A percentile compares a stretch with the other conserved stretches of the same genome.
Conservation (phyloP, 2,113 vertebrate genomes). For the Tachysurus fulvidraco region DNA sequence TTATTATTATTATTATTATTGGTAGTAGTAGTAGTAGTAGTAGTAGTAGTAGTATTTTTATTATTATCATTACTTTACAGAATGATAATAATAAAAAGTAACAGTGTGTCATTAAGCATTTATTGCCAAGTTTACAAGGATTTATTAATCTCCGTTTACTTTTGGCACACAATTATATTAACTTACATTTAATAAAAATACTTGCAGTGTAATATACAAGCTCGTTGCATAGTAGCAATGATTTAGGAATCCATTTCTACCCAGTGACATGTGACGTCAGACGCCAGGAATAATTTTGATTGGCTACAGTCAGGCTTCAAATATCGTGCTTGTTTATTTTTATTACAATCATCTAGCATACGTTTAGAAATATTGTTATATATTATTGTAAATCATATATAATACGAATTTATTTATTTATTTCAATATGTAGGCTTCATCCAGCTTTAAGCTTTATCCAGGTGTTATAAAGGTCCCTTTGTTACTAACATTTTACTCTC, state of each 20-base stretch:
- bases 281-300: not conserved
- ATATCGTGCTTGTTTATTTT: not conserved
- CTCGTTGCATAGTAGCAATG: not conserved
- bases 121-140: not conserved
- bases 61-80: not conserved
- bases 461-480: not conserved
- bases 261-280: conserved; percentile 37
- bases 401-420: not conserved
- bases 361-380: not conserved
- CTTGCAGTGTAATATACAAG: not conserved
- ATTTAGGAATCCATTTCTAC: conserved; percentile 4
- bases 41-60: too few relatives aligned
- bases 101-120: not conserved
- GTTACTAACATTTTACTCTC: not conserved
- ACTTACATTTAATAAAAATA: not conserved
- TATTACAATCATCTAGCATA: not conserved
- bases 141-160: not conserved
- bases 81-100: not conserved
- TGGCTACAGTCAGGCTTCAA: not conserved
- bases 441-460: not conserved
- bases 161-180: not conserved
- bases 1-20: not conserved
- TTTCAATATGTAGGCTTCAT: not conserved
- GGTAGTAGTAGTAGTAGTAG: too few relatives aligned
- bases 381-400: not conserved